Evolutionary conservation across 2,797 vertebrate species (phyloP).

Genomic region (Lutjanus campechanus): DNA sequence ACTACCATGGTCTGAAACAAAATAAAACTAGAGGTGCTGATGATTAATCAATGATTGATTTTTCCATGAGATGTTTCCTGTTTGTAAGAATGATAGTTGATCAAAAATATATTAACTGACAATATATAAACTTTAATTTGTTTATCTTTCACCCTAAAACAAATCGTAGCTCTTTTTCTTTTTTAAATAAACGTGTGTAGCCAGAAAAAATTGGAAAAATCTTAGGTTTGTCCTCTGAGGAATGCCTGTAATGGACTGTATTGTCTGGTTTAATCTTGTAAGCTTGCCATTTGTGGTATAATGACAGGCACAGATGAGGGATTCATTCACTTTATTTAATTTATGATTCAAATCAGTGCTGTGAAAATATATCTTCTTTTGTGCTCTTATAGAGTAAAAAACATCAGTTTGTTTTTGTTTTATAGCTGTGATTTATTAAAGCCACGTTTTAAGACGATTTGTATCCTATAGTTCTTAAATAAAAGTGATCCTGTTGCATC

Average conservation of each 20-base stretch:
- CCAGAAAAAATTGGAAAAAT: background rate
- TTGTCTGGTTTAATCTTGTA: background rate
- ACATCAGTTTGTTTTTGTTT: background rate
- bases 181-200: background rate
- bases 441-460: background rate
- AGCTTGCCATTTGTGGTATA: background rate
- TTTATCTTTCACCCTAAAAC: too few relatives aligned
- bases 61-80: background rate
- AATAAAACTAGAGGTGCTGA: background rate
- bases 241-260: too few relatives aligned
- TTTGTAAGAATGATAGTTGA: too few relatives aligned
- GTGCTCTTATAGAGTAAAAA: background rate
- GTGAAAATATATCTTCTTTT: background rate
- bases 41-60: background rate
- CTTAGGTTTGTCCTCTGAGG: background rate
- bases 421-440: background rate
- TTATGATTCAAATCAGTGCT: background rate
- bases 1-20: background rate
- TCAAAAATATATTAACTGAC: too few relatives aligned
- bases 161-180: background rate
- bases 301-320: background rate
- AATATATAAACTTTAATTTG: too few relatives aligned
- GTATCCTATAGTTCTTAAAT: background rate
- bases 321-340: background rate
- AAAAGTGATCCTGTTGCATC: background rate